Conservation (phyloP, 2,797 vertebrate genomes). For the Pristis pectinata region DNA sequence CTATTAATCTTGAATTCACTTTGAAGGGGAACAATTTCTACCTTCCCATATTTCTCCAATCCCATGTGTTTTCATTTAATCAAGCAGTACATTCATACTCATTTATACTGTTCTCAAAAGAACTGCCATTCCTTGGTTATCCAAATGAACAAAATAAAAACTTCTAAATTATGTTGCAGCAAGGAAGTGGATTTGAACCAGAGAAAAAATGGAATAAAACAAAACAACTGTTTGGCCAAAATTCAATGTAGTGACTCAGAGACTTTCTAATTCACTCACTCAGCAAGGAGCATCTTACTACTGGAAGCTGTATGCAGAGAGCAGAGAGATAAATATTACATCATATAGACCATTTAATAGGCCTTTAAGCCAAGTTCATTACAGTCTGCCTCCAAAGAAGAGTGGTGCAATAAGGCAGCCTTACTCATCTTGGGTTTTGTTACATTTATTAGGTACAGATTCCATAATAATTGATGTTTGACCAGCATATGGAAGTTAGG, state of each 20-base stretch:
- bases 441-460: background rate
- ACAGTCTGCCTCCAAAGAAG: background rate
- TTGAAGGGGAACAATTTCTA: background rate
- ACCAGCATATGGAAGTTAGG: background rate
- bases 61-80: too few relatives aligned
- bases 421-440: background rate
- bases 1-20: background rate
- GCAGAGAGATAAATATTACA: background rate
- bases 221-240: background rate
- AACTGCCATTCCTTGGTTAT: background rate
- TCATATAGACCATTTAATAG: background rate
- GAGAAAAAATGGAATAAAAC: background rate
- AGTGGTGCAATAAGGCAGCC: background rate
- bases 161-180: background rate
- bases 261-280: background rate
- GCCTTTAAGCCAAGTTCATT: background rate
- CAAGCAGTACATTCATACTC: too few relatives aligned
- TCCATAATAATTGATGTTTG: background rate
- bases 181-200: background rate
- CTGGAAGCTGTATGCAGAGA: background rate
- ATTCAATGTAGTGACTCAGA: background rate
- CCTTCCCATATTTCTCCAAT: background rate
- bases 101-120: background rate
- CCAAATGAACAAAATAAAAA: background rate
- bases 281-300: background rate